Evolutionary conservation across 1,140 invertebrate genomes (phyloP).

Genomic region (Zaprionus taronus): DNA sequence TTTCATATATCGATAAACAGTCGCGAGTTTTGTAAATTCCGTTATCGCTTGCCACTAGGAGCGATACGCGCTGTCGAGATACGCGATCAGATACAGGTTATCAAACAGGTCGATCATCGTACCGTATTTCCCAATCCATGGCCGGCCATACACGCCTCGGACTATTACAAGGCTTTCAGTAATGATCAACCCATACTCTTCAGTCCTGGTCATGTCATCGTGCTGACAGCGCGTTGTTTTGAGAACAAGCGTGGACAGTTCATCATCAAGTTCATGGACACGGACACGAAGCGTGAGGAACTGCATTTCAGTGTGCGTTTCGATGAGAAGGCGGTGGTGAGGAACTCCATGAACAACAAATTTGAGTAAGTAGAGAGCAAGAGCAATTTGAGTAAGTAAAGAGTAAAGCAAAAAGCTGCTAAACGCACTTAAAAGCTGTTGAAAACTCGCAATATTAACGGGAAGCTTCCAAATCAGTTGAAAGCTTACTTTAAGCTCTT

Average conservation of each 20-base stretch:
- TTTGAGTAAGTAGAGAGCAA: constrained; percentile 66
- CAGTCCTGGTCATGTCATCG: constrained; percentile 78
- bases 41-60: constrained; percentile 72
- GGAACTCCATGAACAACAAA: constrained; percentile 78
- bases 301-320: constrained; percentile 82
- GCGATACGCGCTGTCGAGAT: constrained; percentile 69
- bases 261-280: constrained; percentile 80
- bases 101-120: constrained; percentile 83
- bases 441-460: no score
- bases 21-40: constrained; percentile 74
- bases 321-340: constrained; percentile 71
- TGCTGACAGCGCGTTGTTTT: constrained; percentile 78
- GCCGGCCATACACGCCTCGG: constrained; percentile 79
- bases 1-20: constrained; percentile 83
- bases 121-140: constrained; percentile 79
- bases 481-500: no score
- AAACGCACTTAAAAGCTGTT: no score
- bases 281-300: constrained; percentile 76
- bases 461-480: no score
- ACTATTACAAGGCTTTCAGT: constrained; percentile 78
- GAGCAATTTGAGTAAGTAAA: not conserved
- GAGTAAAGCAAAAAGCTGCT: not conserved
- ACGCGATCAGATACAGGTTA: constrained; percentile 78
- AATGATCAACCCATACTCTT: constrained; percentile 80
- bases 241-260: constrained; percentile 81